Evolutionary conservation across 2,797 vertebrate species (phyloP), one percentile per base, ranked within the genome.

Genomic region (Tragopan temminckii): DNA sequence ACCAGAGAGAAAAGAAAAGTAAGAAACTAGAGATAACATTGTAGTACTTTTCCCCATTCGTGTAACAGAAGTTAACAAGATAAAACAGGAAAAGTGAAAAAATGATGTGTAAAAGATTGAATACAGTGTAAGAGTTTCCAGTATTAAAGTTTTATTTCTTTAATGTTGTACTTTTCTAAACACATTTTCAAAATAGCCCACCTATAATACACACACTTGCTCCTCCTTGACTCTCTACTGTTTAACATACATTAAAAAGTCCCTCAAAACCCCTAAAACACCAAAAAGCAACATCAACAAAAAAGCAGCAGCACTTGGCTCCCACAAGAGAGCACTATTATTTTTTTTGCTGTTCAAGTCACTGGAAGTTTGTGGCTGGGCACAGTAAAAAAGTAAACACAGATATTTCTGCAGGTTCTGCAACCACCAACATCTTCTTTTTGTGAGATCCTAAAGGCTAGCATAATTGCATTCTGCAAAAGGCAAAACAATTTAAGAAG

Each of bases 391-490:
- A 75, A 70, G 33, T 14, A 93, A 83, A 68, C 43, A 76, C 9
- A 53, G 48, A 21, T 35, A 71, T 72, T 86, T 71, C 31, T 88
- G 23, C 31, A 75, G 63, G n/a, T 88, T 77, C 35, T 59, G 27
- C 35, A 91, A 46, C 46, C 24, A 31, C 62, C 83, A 76, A 72
- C 15, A 12, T 55, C 43, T 93, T 53, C n/a, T 72, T 82, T 83
- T 85, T 24, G 76, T 72, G 43, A 72, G 59, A 79, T 76, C 46
- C 40, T 17, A 21, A 62, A 88, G 71, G 82, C 80, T 81, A 38
- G 15, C 40, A 86, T 94, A 95, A 97, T 93, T 93, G 57, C 63
- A 74, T 81, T 80, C 66, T 62, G 42, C 50, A 91, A 43, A 27
- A 89, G 43, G 68, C 68, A 84, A 93, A 92, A 95, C 72, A 85